These are phyloP conservation scores for Heliothis virescens DNA, from an alignment of 1,140 invertebrate genomes.

Conservation along the genomic window DNA sequence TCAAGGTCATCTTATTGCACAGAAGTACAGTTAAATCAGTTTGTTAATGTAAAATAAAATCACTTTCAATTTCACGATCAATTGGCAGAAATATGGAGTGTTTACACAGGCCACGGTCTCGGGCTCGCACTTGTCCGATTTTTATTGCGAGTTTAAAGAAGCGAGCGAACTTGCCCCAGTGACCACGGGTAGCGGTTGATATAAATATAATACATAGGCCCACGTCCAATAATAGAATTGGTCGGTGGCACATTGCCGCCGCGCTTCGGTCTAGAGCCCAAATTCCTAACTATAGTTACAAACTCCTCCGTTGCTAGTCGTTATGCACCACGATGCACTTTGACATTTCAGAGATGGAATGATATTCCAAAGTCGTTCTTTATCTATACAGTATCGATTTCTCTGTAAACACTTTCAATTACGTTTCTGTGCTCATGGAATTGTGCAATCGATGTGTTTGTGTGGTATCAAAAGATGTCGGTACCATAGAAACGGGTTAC, in stretches of 20 bases:
- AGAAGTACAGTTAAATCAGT: conserved; percentile 8
- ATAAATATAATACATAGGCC: conserved; percentile 79
- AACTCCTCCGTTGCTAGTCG: conserved; percentile 40
- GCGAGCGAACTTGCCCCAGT: conserved; percentile 83
- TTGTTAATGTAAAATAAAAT: not conserved
- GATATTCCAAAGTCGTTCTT: not conserved
- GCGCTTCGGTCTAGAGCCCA: conserved; percentile 50
- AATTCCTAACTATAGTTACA: conserved; percentile 45
- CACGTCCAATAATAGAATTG: conserved; percentile 72
- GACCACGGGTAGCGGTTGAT: conserved; percentile 74
- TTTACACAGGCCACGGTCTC: conserved; percentile 75
- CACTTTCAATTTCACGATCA: conserved; percentile 25
- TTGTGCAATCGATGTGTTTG: conserved; percentile 34
- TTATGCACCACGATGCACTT: conserved; percentile 43
- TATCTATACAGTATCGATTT: conserved; percentile 1
- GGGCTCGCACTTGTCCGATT: conserved; percentile 82
- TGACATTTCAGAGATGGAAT: conserved; percentile 44
- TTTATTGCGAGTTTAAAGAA: conserved; percentile 82
- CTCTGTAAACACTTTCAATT: conserved; percentile 8
- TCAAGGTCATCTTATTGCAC: conserved; percentile 12
- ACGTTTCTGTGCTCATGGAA: not conserved
- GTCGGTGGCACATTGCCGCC: conserved; percentile 63
- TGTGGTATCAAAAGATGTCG: not conserved
- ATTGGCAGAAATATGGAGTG: conserved; percentile 49
- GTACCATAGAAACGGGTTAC: conserved; percentile 30